Conservation (phyloP, 2,797 vertebrate genomes). For the Orientallactaga sibirica region DNA sequence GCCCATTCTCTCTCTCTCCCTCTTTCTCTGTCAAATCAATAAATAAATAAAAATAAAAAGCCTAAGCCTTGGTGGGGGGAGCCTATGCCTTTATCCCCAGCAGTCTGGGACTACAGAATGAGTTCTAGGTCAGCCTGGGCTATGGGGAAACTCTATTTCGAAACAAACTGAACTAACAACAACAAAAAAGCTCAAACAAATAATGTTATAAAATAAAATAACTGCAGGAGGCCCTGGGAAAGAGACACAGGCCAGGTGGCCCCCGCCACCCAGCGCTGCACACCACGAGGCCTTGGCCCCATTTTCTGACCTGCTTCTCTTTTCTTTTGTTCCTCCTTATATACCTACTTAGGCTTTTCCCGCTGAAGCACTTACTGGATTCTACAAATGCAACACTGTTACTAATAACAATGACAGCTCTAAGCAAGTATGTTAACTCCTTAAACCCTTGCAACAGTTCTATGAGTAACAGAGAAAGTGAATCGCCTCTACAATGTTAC, state of each 20-base stretch:
- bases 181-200: neutral
- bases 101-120: too few species aligned
- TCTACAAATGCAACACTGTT: neutral
- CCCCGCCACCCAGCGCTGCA: fast-evolving
- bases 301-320: neutral
- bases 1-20: too few species aligned
- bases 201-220: neutral
- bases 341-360: neutral
- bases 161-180: too few species aligned
- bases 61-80: too few species aligned
- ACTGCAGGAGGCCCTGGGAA: neutral
- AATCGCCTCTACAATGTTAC: neutral
- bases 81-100: too few species aligned
- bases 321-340: neutral
- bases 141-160: too few species aligned
- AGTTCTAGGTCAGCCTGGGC: too few species aligned
- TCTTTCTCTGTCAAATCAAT: too few species aligned
- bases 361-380: neutral
- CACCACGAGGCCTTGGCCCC: neutral
- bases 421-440: neutral
- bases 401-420: neutral
- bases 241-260: neutral
- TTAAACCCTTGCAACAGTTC: neutral
- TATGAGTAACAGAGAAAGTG: neutral
- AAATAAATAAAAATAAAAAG: too few species aligned